These are phyloP conservation scores for Dunckerocampus dactyliophorus DNA, from an alignment of 2,113 vertebrate species.

Conservation along the genomic window DNA sequence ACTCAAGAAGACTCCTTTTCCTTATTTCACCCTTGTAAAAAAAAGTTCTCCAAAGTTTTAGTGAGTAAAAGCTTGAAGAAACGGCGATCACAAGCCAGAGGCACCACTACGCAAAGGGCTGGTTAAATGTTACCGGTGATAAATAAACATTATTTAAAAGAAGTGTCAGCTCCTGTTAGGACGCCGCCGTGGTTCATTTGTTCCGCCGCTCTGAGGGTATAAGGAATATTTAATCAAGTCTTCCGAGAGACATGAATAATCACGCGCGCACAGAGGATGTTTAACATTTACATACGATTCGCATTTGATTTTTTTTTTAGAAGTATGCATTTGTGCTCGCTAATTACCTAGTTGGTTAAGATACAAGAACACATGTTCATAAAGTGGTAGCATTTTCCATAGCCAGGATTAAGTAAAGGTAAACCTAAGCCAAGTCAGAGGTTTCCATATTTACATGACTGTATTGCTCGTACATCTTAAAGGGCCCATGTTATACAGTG, in stretches of 20 bases:
- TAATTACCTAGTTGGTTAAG: background rate
- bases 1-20: background rate
- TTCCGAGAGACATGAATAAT: constrained; percentile 80
- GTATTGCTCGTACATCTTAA: background rate
- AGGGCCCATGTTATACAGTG: too few relatives aligned
- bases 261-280: constrained; percentile 56
- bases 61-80: constrained; percentile 30
- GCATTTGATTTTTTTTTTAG: constrained; percentile 29
- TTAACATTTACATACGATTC: constrained; percentile 63
- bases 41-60: constrained; percentile 48
- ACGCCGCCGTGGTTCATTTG: constrained; percentile 71
- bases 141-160: constrained; percentile 83
- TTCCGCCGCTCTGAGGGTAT: constrained; percentile 71
- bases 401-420: background rate
- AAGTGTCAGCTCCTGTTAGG: constrained; percentile 77
- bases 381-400: too few relatives aligned
- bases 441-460: background rate
- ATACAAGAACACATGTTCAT: background rate
- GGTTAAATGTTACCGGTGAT: constrained; percentile 70
- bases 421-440: background rate
- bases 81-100: constrained; percentile 32
- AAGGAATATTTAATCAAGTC: constrained; percentile 79
- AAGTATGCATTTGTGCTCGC: background rate
- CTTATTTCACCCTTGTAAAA: background rate
- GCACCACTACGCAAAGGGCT: constrained; percentile 38